phyloP scores from a whole-genome alignment of 2,888 invertebrate genomes.

The Luperina nickerlii region DNA sequence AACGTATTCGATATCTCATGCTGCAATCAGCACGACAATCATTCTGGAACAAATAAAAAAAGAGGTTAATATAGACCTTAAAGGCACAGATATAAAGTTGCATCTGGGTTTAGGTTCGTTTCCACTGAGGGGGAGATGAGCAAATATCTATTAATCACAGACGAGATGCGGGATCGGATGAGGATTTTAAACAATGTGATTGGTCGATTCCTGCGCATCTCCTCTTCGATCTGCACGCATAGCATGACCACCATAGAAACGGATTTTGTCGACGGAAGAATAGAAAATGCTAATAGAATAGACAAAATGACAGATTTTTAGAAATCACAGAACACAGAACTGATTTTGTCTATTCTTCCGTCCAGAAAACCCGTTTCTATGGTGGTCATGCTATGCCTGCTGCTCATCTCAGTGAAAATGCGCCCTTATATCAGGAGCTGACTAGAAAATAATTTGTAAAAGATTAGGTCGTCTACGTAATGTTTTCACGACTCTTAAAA shows the following conservation, averaged over 20 bases:
- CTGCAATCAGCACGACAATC: slow-evolving; percentile 88
- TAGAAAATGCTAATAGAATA: not conserved
- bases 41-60: slow-evolving; percentile 83
- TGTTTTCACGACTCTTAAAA: not conserved
- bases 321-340: not conserved
- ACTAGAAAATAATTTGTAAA: not conserved
- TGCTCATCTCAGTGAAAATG: not conserved
- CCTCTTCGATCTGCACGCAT: not conserved
- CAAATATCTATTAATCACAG: not conserved
- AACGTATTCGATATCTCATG: slow-evolving; percentile 73
- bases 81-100: not conserved
- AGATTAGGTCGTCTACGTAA: not conserved
- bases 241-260: not conserved
- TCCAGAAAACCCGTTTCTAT: not conserved
- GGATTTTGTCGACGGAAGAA: not conserved
- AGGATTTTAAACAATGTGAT: not conserved
- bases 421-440: too few species aligned
- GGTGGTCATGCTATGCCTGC: not conserved
- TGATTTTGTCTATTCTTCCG: not conserved
- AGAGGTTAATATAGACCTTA: slow-evolving; percentile 12
- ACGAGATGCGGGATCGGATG: not conserved
- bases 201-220: not conserved
- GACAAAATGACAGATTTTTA: not conserved
- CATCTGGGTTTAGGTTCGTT: not conserved
- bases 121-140: not conserved